Conservation (phyloP, 1,140 invertebrate species). For the Rhizoglyphus robini region DNA sequence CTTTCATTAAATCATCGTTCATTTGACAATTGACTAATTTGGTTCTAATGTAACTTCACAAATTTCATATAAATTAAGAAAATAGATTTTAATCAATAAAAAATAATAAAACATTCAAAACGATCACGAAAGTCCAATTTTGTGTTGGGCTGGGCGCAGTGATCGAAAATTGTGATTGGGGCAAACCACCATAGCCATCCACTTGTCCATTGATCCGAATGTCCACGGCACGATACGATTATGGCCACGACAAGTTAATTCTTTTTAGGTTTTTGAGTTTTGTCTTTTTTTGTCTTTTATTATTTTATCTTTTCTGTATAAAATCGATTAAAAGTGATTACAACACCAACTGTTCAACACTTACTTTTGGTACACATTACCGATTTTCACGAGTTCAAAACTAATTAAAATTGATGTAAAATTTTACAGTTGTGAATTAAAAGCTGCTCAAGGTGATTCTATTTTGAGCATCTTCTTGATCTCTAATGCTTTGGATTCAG, state of each 20-base stretch:
- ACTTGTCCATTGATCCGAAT: too few species aligned
- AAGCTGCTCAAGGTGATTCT: neutral
- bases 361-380: neutral
- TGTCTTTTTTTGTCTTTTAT: neutral
- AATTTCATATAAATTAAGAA: neutral
- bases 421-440: neutral
- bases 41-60: neutral
- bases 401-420: neutral
- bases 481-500: neutral
- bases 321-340: neutral
- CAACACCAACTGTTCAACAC: neutral
- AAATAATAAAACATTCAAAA: neutral
- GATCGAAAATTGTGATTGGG: neutral
- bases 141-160: neutral
- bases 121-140: too few species aligned
- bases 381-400: neutral
- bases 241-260: neutral
- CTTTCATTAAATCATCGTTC: neutral
- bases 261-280: neutral
- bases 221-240: too few species aligned
- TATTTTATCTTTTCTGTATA: neutral
- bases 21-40: neutral
- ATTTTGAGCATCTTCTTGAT: conserved; percentile 7
- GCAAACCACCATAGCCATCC: too few species aligned
- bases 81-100: neutral